Base-by-base conservation (phyloP, 2,888 invertebrate species). In the Epirrita christyi region DNA sequence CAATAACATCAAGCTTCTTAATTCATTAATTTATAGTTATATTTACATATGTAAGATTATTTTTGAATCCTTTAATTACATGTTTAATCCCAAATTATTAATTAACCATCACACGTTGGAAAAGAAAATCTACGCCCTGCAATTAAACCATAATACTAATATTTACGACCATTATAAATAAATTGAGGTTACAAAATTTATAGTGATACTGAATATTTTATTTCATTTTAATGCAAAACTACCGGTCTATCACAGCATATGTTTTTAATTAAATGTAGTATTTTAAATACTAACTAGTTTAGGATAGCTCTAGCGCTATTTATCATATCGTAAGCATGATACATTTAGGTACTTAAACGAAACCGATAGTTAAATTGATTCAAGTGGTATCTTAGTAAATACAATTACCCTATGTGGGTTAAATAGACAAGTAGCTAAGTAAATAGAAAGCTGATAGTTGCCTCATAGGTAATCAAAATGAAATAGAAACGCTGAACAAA, bases 191-290 rank as follows among this genome's bases (percentile, higher is more conserved):
- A 67, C 59, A 61, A 60, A 59, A 67, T 56, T n/a, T 51, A 63
- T 46, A 52, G 55, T 51, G 55, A 63, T 55, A 58, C 21, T 5
- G 46, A 49, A 46, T 58, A 36, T 67, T 71, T 68, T 61, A 75
- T 69, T 57, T 61, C 55, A 58, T 67, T 65, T 71, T 62, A 53
- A 73, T 75, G 72, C 59, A 65, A 70, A 71, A 71, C 63, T 61
- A 64, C 13, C 46, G 62, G 58, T 59, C 40, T 47, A 50, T 53
- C 52, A 44, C 49, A 53, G 46, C n/a, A 59, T 61, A 62, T 57
- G 46, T 36, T 52, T 51, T 65, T 67, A 67, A 67, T 60, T 55
- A 60, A 42, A 21, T 48, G 21, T 42, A 52, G 38, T 40, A 14
- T 45, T 11, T 15, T 42, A 38, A 41, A 34, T 55, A 34, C 47